These are phyloP conservation scores for Azorinus chamasolen DNA, from an alignment of 2,888 invertebrate species.

Conservation along the genomic window DNA sequence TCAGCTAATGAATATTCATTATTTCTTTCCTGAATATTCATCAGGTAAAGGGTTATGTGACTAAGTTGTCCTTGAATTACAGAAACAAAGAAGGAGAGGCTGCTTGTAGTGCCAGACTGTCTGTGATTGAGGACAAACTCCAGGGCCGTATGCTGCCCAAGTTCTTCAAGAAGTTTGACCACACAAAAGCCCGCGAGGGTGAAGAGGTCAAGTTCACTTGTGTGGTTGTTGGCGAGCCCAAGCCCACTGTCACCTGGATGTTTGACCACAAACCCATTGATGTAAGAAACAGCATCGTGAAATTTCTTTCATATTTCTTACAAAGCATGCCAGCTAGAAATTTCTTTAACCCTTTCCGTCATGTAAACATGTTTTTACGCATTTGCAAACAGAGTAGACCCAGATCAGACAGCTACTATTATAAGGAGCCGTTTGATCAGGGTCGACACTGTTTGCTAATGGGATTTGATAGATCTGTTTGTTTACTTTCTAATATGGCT, in stretches of 20 bases:
- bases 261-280: constrained; percentile 77
- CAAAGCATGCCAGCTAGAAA: too few species aligned
- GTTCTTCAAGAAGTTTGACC: constrained; percentile 77
- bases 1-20: too few species aligned
- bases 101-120: constrained; percentile 76
- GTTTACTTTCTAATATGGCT: too few species aligned
- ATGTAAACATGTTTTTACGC: too few species aligned
- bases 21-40: too few species aligned
- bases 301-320: not conserved
- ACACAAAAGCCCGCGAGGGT: constrained; percentile 73
- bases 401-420: too few species aligned
- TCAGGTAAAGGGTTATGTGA: too few species aligned
- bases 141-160: constrained; percentile 75
- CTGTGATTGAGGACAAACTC: constrained; percentile 75
- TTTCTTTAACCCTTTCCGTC: too few species aligned
- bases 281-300: constrained; percentile 56
- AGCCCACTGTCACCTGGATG: constrained; percentile 84
- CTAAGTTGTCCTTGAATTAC: too few species aligned
- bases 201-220: constrained; percentile 82
- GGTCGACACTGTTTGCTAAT: too few species aligned
- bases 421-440: too few species aligned
- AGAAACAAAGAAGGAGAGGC: constrained; percentile 79
- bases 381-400: not conserved
- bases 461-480: too few species aligned
- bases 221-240: constrained; percentile 83